Conservation (phyloP, 2,888 invertebrate genomes). For the Mamestra brassicae region DNA sequence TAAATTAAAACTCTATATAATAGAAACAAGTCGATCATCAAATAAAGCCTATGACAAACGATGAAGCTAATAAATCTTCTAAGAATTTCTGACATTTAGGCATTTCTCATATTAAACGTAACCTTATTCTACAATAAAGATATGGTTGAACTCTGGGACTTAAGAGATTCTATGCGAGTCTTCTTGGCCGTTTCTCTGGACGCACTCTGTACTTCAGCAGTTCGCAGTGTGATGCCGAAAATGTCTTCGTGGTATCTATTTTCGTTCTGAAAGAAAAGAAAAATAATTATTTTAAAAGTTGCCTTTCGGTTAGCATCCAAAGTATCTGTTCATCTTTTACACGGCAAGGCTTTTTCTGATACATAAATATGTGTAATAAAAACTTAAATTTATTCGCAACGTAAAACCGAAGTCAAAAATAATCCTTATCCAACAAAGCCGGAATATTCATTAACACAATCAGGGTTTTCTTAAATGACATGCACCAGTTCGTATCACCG, state of each 20-base stretch:
- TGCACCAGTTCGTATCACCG: no score
- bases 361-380: no score
- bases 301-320: background rate
- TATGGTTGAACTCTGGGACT: constrained; percentile 66
- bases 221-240: constrained; percentile 97
- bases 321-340: background rate
- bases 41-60: constrained; percentile 5
- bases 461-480: no score
- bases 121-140: constrained; percentile 17
- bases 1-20: constrained; percentile 17
- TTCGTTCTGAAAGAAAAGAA: constrained; percentile 93
- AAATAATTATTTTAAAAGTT: background rate
- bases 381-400: no score
- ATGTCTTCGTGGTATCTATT: constrained; percentile 99
- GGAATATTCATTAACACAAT: no score
- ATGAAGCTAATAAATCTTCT: background rate
- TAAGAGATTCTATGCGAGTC: constrained; percentile 79
- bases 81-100: background rate
- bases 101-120: background rate
- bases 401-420: no score
- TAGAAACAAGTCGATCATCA: constrained; percentile 31
- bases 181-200: constrained; percentile 95
- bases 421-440: no score
- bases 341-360: no score
- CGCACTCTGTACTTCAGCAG: constrained; percentile 96